Percentiles rank a stretch among this genome's conserved stretches.
These are phyloP conservation scores for Calameuta idolon DNA, from an alignment of 2,888 invertebrate species.

Conservation along the genomic window DNA sequence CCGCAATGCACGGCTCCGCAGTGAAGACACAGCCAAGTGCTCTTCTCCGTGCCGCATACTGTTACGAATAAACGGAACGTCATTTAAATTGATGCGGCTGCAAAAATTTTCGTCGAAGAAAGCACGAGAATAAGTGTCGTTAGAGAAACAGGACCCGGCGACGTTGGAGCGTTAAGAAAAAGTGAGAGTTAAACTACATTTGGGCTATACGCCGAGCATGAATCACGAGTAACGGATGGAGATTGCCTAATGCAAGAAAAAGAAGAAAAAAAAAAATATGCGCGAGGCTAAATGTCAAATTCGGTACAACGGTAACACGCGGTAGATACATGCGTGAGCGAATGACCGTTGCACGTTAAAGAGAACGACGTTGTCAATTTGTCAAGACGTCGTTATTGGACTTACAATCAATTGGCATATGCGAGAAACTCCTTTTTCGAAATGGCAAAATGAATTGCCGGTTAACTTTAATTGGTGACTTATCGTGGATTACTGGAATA, in stretches of 20 bases:
- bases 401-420: too few species aligned
- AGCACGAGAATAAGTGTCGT: neutral
- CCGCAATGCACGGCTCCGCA: slow-evolving; percentile 83
- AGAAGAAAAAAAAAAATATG: too few species aligned
- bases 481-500: too few species aligned
- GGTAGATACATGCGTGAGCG: neutral
- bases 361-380: neutral
- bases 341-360: neutral
- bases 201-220: neutral
- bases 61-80: slow-evolving; percentile 29
- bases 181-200: neutral
- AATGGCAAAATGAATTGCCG: too few species aligned
- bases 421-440: too few species aligned
- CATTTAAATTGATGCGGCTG: neutral
- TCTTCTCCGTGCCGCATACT: slow-evolving; percentile 76
- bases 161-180: neutral
- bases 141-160: neutral
- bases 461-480: too few species aligned
- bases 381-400: neutral
- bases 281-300: neutral
- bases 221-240: neutral
- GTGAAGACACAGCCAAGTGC: slow-evolving; percentile 82
- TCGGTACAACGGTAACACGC: neutral
- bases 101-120: neutral
- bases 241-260: neutral